Evolutionary conservation across 37 sponge, comb jelly and placozoan genomes (phyloP).

Genomic region (Halisarca cf. caerulea): DNA sequence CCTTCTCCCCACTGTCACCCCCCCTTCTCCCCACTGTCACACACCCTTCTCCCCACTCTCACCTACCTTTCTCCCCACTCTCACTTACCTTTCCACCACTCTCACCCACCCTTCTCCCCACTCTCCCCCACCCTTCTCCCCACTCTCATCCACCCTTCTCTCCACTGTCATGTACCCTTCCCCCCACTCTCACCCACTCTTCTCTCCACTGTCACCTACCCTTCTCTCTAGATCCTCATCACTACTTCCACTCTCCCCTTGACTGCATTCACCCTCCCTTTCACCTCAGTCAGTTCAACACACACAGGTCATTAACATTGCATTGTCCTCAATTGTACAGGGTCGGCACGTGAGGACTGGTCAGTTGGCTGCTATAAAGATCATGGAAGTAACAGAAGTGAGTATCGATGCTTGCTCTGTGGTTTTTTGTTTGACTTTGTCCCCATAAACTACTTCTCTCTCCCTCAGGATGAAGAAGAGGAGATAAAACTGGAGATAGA

Average conservation of each 20-base stretch:
- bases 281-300: too few species aligned
- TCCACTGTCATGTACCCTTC: too few species aligned
- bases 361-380: conserved; percentile 95
- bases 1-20: too few species aligned
- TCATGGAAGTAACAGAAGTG: conserved; percentile 97
- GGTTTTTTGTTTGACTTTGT: not conserved
- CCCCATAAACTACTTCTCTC: not conserved
- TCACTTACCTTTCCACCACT: too few species aligned
- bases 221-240: not conserved
- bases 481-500: conserved; percentile 95
- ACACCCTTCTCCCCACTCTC: too few species aligned
- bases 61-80: too few species aligned
- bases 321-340: not conserved
- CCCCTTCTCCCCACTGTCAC: too few species aligned
- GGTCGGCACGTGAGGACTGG: conserved; percentile 73
- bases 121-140: too few species aligned
- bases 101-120: too few species aligned
- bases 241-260: not conserved
- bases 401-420: not conserved
- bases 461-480: conserved; percentile 92
- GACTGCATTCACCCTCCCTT: not conserved
- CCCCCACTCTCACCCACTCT: too few species aligned
- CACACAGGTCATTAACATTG: too few species aligned
- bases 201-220: not conserved
- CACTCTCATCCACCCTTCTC: too few species aligned